A percentile compares a stretch with the other conserved stretches of the same genome.
These are phyloP conservation scores for Discoglossus pictus DNA, from an alignment of 2,797 vertebrate genomes.

Conservation along the genomic window DNA sequence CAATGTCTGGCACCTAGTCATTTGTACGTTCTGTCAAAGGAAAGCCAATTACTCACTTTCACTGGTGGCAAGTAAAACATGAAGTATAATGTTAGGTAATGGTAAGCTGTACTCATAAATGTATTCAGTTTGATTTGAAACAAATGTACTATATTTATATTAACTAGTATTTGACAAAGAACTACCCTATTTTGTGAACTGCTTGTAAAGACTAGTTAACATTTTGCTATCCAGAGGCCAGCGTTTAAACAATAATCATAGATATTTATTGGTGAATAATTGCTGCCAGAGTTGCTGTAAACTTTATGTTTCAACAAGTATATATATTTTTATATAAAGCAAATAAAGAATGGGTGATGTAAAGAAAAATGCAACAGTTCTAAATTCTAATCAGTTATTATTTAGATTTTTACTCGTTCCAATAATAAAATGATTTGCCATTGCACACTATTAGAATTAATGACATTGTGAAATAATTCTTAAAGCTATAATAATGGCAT, in stretches of 20 bases:
- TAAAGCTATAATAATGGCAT: no score
- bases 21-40: slow-evolving; percentile 43
- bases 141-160: slow-evolving; percentile 49
- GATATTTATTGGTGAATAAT: no score
- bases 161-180: slow-evolving; percentile 33
- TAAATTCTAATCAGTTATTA: no score
- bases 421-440: no score
- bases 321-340: slow-evolving; percentile 43
- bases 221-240: not conserved
- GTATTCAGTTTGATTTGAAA: slow-evolving; percentile 49
- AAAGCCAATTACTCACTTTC: slow-evolving; percentile 47
- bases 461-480: no score
- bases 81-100: slow-evolving; percentile 49
- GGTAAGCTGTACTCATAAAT: slow-evolving; percentile 48
- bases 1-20: slow-evolving; percentile 50
- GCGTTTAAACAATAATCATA: not conserved
- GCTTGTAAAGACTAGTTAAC: slow-evolving; percentile 23
- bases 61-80: slow-evolving; percentile 52
- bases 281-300: no score
- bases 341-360: no score
- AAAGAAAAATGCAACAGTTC: no score
- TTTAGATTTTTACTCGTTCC: no score
- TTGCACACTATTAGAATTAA: no score
- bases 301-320: slow-evolving; percentile 8
- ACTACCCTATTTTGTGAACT: slow-evolving; percentile 32